A percentile compares a stretch with the other conserved stretches of the same genome.
phyloP scores from a whole-genome alignment of 2,797 vertebrate species.

The Siniperca obscura region DNA sequence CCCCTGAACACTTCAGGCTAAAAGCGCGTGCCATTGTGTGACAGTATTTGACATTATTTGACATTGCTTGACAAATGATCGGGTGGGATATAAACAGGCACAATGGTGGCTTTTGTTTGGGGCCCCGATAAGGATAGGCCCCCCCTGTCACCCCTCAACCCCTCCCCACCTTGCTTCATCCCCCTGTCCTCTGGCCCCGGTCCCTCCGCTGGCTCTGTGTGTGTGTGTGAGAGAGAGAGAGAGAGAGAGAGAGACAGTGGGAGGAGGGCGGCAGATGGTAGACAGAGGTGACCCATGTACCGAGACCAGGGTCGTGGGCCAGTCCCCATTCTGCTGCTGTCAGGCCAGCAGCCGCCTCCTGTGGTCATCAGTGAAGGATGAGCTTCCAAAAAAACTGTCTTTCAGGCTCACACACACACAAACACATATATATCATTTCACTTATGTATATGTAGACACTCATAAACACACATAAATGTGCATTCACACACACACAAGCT shows the following conservation, averaged over 20 bases:
- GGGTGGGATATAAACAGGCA: constrained; percentile 70
- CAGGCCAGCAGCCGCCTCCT: constrained; percentile 61
- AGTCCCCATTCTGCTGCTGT: constrained; percentile 72
- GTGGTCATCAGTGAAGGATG: constrained; percentile 70
- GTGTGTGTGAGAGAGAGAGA: background rate
- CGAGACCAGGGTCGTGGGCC: constrained; percentile 81
- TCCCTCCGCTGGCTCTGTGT: constrained; percentile 83
- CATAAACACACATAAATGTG: background rate
- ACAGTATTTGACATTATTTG: constrained; percentile 78
- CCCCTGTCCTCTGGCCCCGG: constrained; percentile 31
- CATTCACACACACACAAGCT: background rate
- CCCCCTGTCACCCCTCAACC: constrained; percentile 35
- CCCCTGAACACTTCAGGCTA: constrained; percentile 46
- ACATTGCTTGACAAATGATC: constrained; percentile 78
- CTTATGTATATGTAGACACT: background rate
- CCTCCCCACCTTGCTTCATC: constrained; percentile 25
- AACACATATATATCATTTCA: background rate
- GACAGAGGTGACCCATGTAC: constrained; percentile 91
- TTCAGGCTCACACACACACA: constrained; percentile 25
- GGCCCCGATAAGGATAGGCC: constrained; percentile 52
- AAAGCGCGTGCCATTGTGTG: constrained; percentile 71
- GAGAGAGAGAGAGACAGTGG: constrained; percentile 56
- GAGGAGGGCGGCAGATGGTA: constrained; percentile 90
- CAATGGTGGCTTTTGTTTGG: constrained; percentile 77
- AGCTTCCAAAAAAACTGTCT: constrained; percentile 61